Evolutionary conservation across 1,140 invertebrate genomes (phyloP), one percentile per base, ranked within the genome.

Genomic region (Leptoteleia sp.): DNA sequence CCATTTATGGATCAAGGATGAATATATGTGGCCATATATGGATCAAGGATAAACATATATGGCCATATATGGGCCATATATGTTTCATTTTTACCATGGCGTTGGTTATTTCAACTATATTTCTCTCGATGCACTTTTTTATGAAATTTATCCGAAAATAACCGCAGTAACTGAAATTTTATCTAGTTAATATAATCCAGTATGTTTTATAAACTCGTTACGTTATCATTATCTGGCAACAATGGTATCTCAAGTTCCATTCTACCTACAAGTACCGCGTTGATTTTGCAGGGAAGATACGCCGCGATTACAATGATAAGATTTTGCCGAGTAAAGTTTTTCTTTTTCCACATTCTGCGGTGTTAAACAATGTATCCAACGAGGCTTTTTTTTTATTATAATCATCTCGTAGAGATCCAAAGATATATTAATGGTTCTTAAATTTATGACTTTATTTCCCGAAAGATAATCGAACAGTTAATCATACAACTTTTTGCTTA

Each of bases 281-380:
- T 52, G 45, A 70, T 42, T 72, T 45, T 72, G 57, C 57, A 33
- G 8, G 15, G 11, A 16, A 70, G 65, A 70, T 59, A 70, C 12
- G 54, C 17, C 3, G 35, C 48, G 68, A 62, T 62, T 62, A 62
- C 15, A 27, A 31, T 45, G 68, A 72, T 72, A 72, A 72, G 48
- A 62, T 72, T 62, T 11, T 17, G 38, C 57, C 43, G 38, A 37
- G 47, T 43, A 31, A 61, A 8, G 7, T 61, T 59, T 62, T 62
- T 61, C 13, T 47, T n/a, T n/a, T n/a, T n/a, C n/a, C 29, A 55
- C 47, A n/a, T 33, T 42, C n/a, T 50, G 31, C 9, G 5, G 45
- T 16, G 47, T 42, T 45, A 47, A 62, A 62, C 48, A 62, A 54
- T 62, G 35, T 62, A 33, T 4, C 12, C 3, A 31, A 4, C 4